phyloP scores from a whole-genome alignment of 2,888 invertebrate genomes.

The Hylaea fasciaria region DNA sequence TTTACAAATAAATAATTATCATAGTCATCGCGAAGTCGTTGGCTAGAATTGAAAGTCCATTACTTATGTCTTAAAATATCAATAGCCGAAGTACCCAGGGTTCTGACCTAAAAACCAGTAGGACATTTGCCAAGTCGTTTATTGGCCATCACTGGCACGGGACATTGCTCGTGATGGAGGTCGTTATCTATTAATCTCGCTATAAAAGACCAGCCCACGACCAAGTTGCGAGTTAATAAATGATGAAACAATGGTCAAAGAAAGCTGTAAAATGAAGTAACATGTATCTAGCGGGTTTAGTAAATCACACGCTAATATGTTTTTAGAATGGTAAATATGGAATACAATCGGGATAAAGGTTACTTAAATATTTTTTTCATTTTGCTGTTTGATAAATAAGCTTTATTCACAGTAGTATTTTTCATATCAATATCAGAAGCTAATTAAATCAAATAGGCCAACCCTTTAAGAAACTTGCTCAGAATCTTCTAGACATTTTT shows the following conservation, averaged over 20 bases:
- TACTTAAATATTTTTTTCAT: no score
- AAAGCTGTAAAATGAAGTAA: conserved; percentile 46
- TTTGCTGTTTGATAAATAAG: no score
- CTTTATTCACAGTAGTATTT: no score
- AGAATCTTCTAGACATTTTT: background rate
- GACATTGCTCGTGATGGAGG: conserved; percentile 51
- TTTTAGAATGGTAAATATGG: no score
- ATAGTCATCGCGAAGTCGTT: background rate
- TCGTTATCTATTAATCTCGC: conserved; percentile 64
- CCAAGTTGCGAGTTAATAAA: conserved; percentile 60
- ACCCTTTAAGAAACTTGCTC: background rate
- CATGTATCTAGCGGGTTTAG: conserved; percentile 3
- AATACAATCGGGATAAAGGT: no score
- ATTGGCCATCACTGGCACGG: conserved; percentile 45
- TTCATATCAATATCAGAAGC: no score
- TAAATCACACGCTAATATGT: conserved; percentile 7
- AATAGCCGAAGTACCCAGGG: conserved; percentile 11
- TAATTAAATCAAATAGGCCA: no score
- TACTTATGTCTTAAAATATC: conserved; percentile 13
- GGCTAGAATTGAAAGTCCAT: conserved; percentile 3
- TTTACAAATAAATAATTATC: background rate
- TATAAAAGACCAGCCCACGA: conserved; percentile 54
- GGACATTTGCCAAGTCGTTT: conserved; percentile 40
- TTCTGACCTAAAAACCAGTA: conserved; percentile 23
- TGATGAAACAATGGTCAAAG: conserved; percentile 49